These are phyloP conservation scores for Tragelaphus imberbis DNA, from an alignment of 2,113 vertebrate species.

Conservation along the genomic window DNA sequence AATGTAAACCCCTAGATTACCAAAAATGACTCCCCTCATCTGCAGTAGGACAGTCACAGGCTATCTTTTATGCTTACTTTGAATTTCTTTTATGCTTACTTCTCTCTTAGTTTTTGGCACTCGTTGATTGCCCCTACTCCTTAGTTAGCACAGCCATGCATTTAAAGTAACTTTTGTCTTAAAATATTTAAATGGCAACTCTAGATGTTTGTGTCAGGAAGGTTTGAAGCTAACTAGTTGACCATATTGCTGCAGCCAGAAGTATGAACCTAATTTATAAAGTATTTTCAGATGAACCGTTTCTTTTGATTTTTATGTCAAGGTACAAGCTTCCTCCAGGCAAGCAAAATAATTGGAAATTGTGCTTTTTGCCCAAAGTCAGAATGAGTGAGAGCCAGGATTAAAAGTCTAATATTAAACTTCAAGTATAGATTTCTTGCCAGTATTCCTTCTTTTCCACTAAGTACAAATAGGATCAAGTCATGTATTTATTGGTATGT, in stretches of 20 bases:
- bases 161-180: neutral
- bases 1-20: neutral
- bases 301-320: constrained; percentile 33
- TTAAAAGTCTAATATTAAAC: constrained; percentile 29
- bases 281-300: neutral
- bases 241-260: neutral
- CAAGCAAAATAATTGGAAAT: neutral
- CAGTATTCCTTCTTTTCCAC: neutral
- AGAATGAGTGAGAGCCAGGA: neutral
- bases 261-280: neutral
- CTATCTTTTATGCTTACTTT: neutral
- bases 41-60: neutral
- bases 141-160: neutral
- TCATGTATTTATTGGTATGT: neutral
- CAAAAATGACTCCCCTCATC: neutral
- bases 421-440: neutral
- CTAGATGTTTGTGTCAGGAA: neutral
- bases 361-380: neutral
- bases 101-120: neutral
- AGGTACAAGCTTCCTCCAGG: neutral
- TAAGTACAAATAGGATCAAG: neutral
- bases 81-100: neutral
- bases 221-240: constrained; percentile 8
- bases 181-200: neutral
- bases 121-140: neutral